Base-by-base conservation (phyloP, 2,113 vertebrate genomes). In the Excalfactoria chinensis region DNA sequence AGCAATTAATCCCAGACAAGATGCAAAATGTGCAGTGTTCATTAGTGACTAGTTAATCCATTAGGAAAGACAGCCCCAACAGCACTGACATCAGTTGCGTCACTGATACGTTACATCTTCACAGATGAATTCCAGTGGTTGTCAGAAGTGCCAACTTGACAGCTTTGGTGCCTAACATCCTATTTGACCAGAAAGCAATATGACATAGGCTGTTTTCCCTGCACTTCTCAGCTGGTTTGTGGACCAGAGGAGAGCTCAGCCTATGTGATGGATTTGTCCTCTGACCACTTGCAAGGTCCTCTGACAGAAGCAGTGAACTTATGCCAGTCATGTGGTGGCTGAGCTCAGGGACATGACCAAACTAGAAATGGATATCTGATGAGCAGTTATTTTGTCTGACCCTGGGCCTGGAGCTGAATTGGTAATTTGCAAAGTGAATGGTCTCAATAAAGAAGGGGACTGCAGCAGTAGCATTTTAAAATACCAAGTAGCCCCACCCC, bases 301-400 rank as follows among this genome's bases (percentile, higher is more conserved):
- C 63, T 82, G 71, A 25, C 49, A 79, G 46, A 59, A 82, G 37
- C 25, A 69, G 34, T 49, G 2, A 1, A 16, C 55, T 84, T 0
- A 0, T 37, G 58, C 49, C 64, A 67, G 59, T 49, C 49, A 58
- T 4, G 0, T 30, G 40, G 22, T 7, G 25, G 44, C 49, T 89
- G 32, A 3, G 7, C n/a, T 40, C 2, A 0, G 19, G 28, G 44
- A 32, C 19, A 49, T 81, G 28, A 6, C 40, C 0, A 0, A 0
- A 0, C 64, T 58, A 78, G 49, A 53, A 84, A 84, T 21, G 44
- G 70, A 84, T 44, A 84, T 46, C 43, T 84, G 67, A 69, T 35
- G 67, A 93, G 67, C 9, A 70, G 44, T 40, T 86, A 67, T 69
- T 64, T 82, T 85, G 20, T 48, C 78, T 90, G 91, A 90, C 75